Conservation (phyloP, 1,140 invertebrate species). For the Drosophila nannoptera region DNA sequence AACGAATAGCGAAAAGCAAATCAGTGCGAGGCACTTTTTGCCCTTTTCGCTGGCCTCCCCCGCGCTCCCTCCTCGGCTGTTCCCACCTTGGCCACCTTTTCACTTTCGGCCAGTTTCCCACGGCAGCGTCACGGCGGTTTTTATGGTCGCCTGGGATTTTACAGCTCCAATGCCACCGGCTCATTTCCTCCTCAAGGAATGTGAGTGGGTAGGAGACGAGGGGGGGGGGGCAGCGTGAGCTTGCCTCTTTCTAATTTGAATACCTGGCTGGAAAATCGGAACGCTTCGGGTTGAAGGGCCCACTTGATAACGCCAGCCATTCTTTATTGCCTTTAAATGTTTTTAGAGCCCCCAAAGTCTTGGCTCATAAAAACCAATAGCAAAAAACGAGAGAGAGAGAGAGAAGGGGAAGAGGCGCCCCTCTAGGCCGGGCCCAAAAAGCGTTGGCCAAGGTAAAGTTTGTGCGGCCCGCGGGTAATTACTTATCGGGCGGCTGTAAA, state of each 20-base stretch:
- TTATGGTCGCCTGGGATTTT: constrained; percentile 70
- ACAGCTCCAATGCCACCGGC: constrained; percentile 59
- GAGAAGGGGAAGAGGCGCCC: not conserved
- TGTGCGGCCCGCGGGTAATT: not conserved
- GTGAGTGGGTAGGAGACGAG: constrained; percentile 1
- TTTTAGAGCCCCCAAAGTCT: constrained; percentile 45
- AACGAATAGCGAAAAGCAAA: constrained; percentile 23
- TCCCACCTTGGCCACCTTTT: not conserved
- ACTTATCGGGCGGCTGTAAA: constrained; percentile 2
- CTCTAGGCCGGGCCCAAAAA: constrained; percentile 9
- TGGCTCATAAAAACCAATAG: constrained; percentile 57
- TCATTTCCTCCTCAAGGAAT: constrained; percentile 55
- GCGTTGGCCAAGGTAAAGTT: constrained; percentile 27
- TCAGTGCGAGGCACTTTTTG: constrained; percentile 62
- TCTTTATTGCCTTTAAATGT: constrained; percentile 75
- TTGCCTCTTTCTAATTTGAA: constrained; percentile 63
- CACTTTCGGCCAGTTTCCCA: constrained; percentile 19
- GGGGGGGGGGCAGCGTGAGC: constrained; percentile 10
- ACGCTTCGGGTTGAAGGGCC: constrained; percentile 6
- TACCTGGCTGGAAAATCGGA: constrained; percentile 53
- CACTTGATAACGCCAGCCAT: constrained; percentile 65
- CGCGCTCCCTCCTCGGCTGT: constrained; percentile 23
- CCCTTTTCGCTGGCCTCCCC: constrained; percentile 21
- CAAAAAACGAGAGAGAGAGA: no score
- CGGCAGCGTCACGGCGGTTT: constrained; percentile 47